Evolutionary conservation across 1,140 invertebrate species (phyloP), one percentile per base, ranked within the genome.

Genomic region (Lordiphosa mommai): DNA sequence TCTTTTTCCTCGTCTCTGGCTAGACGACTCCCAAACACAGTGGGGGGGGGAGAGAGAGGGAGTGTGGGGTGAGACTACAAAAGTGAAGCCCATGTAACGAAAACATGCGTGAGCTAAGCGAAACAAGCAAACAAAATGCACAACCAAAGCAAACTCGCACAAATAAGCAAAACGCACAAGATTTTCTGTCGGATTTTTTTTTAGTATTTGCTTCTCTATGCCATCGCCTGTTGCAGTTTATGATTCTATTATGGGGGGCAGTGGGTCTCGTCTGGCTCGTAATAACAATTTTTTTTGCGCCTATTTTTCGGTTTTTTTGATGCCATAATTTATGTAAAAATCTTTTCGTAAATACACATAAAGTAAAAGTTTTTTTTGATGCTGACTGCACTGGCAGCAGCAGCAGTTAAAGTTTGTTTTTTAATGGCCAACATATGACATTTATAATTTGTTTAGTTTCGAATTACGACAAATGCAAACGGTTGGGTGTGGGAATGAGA

Each of bases 161-260:
- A 66, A 66, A 66, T 65, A 66, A 65, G 63, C 44, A 66, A 66
- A 66, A 58, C 48, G 63, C 57, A 66, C 61, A 66, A 66, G 52
- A 20, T 41, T 41, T 41, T 41, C 38, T 12, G 38, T 43, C 46
- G 48, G n/a, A n/a, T n/a, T n/a, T n/a, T n/a, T n/a, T n/a, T n/a
- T n/a, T n/a, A n/a, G n/a, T n/a, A n/a, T n/a, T n/a, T n/a, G n/a
- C n/a, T n/a, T n/a, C 6, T 16, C 20, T 7, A 27, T 10, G n/a
- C 38, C n/a, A 12, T 56, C 52, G 65, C 53, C 65, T 69, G 53
- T 60, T 80, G 73, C 73, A 67, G 60, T 72, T 77, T 70, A 74
- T 74, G 65, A 59, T 49, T 53, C 73, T 68, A 68, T 68, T 68
- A 60, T 68, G 53, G 64, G 61, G 63, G 63, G 63, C 65, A 51